These are phyloP conservation scores for Phymanthus crucifer DNA, from an alignment of 92 coral and sea anemone species.

Conservation along the genomic window DNA sequence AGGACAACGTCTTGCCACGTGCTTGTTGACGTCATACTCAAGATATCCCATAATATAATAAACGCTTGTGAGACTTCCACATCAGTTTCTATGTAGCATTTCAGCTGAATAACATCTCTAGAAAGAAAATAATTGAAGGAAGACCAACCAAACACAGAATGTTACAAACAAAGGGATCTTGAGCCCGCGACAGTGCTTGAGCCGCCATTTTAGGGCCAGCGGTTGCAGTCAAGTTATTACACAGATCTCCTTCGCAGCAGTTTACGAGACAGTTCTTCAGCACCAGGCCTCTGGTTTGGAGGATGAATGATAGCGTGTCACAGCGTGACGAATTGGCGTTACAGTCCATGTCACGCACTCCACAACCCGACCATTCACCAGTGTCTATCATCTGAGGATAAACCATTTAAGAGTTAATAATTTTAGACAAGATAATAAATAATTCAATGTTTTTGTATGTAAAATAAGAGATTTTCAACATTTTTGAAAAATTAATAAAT, in stretches of 20 bases:
- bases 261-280: slow-evolving; percentile 36
- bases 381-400: slow-evolving; percentile 25
- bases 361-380: slow-evolving; percentile 58
- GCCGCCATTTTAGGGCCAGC: slow-evolving; percentile 15
- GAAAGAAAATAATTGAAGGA: background rate
- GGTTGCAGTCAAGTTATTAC: slow-evolving; percentile 40
- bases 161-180: background rate
- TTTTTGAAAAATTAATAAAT: too few species aligned
- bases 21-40: too few species aligned
- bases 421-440: too few species aligned
- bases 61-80: background rate
- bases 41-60: too few species aligned
- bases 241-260: slow-evolving; percentile 57
- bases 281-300: slow-evolving; percentile 26
- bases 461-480: too few species aligned
- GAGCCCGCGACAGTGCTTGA: slow-evolving; percentile 9
- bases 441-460: too few species aligned
- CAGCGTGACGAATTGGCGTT: slow-evolving; percentile 54
- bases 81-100: background rate
- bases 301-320: slow-evolving; percentile 20
- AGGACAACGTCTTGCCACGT: too few species aligned
- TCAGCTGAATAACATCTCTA: background rate
- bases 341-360: slow-evolving; percentile 51
- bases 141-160: background rate
- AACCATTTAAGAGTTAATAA: background rate